Conservation (phyloP, 2,797 vertebrate genomes). For the Arrhamphus sclerolepis region DNA sequence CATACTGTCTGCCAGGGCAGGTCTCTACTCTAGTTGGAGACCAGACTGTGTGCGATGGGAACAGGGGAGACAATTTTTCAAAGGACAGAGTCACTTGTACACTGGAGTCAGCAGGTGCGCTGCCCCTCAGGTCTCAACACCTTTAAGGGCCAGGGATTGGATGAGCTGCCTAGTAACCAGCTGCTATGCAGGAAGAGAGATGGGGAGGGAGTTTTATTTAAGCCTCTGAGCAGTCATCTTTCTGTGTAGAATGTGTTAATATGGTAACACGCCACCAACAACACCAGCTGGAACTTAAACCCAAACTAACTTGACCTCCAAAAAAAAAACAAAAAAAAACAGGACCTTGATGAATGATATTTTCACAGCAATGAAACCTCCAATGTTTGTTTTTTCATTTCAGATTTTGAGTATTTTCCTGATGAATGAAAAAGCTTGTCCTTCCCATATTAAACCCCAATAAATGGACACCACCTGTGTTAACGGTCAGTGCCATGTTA, state of each 20-base stretch:
- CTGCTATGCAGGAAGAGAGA: conserved; percentile 10
- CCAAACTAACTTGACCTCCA: conserved; percentile 16
- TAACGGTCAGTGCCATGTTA: conserved; percentile 77
- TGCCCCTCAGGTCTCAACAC: conserved; percentile 56
- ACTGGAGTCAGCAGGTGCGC: conserved; percentile 69
- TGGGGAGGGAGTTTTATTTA: conserved; percentile 2
- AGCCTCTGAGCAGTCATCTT: conserved; percentile 1
- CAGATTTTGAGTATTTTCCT: conserved; percentile 58
- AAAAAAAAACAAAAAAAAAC: conserved; percentile 35
- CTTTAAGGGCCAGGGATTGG: conserved; percentile 39
- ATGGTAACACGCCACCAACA: background rate
- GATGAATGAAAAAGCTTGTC: conserved; percentile 64
- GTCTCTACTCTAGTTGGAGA: conserved; percentile 46
- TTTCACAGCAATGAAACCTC: conserved; percentile 58
- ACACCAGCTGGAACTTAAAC: background rate
- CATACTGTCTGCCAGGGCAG: conserved; percentile 60
- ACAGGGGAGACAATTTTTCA: conserved; percentile 37
- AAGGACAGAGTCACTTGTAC: conserved; percentile 65
- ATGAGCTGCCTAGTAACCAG: conserved; percentile 27
- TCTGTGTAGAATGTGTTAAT: conserved; percentile 10
- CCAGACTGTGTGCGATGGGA: conserved; percentile 62
- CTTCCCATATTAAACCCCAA: conserved; percentile 72
- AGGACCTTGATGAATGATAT: conserved; percentile 69
- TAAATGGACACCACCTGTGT: conserved; percentile 87
- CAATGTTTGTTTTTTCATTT: conserved; percentile 63